phyloP scores from a whole-genome alignment of 1,140 invertebrate species.

The Meloidogyne chitwoodi region DNA sequence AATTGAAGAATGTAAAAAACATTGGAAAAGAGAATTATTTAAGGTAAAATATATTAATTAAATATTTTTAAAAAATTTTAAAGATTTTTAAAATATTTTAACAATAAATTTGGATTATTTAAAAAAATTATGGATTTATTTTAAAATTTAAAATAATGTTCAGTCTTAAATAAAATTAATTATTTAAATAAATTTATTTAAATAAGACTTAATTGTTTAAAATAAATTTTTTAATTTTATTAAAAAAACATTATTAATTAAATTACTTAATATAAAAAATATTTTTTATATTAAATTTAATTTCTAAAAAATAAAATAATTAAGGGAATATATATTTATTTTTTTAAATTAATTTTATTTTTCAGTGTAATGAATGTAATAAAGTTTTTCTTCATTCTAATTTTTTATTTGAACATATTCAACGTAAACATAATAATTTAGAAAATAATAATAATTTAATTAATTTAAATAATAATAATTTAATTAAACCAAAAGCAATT shows the following conservation, averaged over 20 bases:
- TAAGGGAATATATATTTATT: neutral
- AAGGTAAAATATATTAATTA: constrained; percentile 18
- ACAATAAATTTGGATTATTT: too few species aligned
- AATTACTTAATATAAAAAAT: too few species aligned
- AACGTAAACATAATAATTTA: constrained; percentile 25
- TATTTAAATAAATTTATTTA: too few species aligned
- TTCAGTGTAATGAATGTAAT: constrained; percentile 28
- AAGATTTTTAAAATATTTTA: too few species aligned
- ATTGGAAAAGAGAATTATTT: constrained; percentile 22
- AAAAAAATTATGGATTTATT: too few species aligned
- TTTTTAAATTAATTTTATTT: neutral
- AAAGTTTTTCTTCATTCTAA: constrained; percentile 29
- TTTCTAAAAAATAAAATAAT: too few species aligned
- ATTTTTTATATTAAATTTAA: neutral
- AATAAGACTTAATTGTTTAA: too few species aligned
- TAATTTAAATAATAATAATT: too few species aligned
- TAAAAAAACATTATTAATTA: too few species aligned
- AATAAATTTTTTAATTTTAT: too few species aligned
- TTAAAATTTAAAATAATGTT: too few species aligned
- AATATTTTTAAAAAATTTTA: neutral
- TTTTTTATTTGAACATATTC: constrained; percentile 30
- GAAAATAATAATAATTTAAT: neutral
- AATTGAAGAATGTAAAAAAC: neutral
- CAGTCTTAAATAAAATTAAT: too few species aligned
- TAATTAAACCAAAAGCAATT: neutral